Base-by-base conservation (phyloP, 2,113 vertebrate genomes). In the Tursiops truncatus region DNA sequence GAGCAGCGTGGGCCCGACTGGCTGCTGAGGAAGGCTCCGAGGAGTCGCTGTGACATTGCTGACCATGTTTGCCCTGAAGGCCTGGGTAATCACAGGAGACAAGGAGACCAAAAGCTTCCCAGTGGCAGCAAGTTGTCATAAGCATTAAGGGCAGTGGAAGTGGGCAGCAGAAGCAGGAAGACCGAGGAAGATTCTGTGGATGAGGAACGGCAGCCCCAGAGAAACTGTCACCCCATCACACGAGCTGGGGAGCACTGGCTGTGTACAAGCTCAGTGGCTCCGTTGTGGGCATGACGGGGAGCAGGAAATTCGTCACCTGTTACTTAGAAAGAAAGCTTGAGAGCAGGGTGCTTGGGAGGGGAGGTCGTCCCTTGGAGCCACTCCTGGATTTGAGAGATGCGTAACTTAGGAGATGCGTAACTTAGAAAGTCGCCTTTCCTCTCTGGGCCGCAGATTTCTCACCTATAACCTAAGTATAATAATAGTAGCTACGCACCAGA, bases 401-500 rank as follows among this genome's bases (percentile, higher is more conserved):
- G 3, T 36, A 36, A 13, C 18, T 71, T 36, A 50, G 2, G 11
- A 50, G 53, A 20, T 38, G 47, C 6, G 20, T 26, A 25, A 31
- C 68, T 36, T 36, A 86, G 62, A 89, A 86, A 58, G 44, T 58
- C 73, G 33, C 31, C 60, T 85, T 67, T 74, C 41, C 33, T 89
- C 60, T 28, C 20, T 1, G 18, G 31, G 21, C 56, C 50, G n/a
- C 6, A n/a, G 67, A 63, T 33, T 8, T 56, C 58, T 87, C 41
- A 26, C 31, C 26, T 31, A 0, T 13, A 44, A 77, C 26, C 14
- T 53, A 13, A 60, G 14, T 44, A 8, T 1, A 28, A 15, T 3
- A 47, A 26, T 13, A 9, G 26, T 31, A 13, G 41, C 10, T 15
- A 1, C 14, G 14, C 8, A 12, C 0, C 12, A 3, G 23, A n/a